Evolutionary conservation across 2,797 vertebrate species (phyloP).

Genomic region (Gadopsis bispinosus): DNA sequence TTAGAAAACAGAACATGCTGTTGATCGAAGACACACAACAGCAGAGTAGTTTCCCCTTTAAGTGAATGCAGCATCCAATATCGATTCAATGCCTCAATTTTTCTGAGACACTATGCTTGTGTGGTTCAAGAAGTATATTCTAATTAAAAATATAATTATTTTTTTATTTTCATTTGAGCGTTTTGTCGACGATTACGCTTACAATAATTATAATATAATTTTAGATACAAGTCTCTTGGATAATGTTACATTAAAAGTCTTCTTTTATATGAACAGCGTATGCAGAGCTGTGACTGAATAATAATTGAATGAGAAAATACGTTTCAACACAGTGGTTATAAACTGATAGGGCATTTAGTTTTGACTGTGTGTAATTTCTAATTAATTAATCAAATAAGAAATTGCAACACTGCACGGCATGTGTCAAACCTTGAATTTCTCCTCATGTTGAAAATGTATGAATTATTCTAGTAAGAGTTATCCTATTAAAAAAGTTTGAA

Average conservation of each 20-base stretch:
- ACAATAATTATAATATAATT: no score
- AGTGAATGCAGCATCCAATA: not conserved
- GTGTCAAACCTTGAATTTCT: not conserved
- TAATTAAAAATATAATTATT: no score
- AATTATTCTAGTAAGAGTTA: not conserved
- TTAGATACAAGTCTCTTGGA: not conserved
- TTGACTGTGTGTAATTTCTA: not conserved
- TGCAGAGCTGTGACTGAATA: not conserved
- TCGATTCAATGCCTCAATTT: not conserved
- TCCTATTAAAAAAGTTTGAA: not conserved
- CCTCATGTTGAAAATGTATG: not conserved
- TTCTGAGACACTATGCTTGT: not conserved
- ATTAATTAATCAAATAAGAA: not conserved
- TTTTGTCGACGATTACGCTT: not conserved
- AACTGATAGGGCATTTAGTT: not conserved
- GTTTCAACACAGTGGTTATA: not conserved
- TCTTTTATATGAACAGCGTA: not conserved
- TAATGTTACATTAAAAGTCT: not conserved
- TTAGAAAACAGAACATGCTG: slow-evolving; percentile 71
- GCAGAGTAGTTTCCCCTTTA: slow-evolving; percentile 71
- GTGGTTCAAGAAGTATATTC: no score
- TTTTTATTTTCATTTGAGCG: not conserved
- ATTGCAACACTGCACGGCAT: not conserved
- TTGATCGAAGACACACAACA: slow-evolving; percentile 56
- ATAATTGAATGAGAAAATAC: not conserved